Evolutionary conservation across 1,140 invertebrate genomes (phyloP).

Genomic region (Anastatus disparis): DNA sequence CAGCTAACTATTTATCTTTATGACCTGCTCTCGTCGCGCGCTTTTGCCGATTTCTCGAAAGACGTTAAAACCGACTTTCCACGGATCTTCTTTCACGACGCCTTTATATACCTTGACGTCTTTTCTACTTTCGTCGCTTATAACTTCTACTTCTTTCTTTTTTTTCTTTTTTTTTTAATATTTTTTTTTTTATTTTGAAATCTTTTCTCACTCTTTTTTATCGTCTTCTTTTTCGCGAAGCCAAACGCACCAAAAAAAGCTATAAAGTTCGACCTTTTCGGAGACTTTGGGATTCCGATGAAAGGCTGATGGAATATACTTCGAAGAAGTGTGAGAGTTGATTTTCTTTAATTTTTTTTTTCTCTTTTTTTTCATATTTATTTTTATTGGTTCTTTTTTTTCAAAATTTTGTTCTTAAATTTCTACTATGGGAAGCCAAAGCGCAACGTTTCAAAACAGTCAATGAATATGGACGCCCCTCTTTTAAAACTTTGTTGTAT

Average conservation of each 20-base stretch:
- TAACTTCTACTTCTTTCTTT: background rate
- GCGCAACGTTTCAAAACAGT: too few species aligned
- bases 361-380: conserved; percentile 10
- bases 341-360: conserved; percentile 28
- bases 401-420: conserved; percentile 17
- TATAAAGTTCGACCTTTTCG: conserved; percentile 44
- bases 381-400: conserved; percentile 9
- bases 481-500: conserved; percentile 13
- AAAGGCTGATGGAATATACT: conserved; percentile 42
- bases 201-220: conserved; percentile 6
- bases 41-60: conserved; percentile 35
- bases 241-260: conserved; percentile 5
- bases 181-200: background rate
- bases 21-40: conserved; percentile 10
- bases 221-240: background rate
- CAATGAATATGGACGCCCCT: conserved; percentile 38
- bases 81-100: conserved; percentile 25
- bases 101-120: conserved; percentile 14
- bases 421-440: conserved; percentile 5
- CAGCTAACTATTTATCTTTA: conserved; percentile 41
- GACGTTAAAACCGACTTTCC: conserved; percentile 40
- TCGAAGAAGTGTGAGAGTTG: conserved; percentile 35
- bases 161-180: background rate
- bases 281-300: conserved; percentile 37
- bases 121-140: background rate